Evolutionary conservation across 2,888 invertebrate genomes (phyloP).

Genomic region (Smittia sp.): DNA sequence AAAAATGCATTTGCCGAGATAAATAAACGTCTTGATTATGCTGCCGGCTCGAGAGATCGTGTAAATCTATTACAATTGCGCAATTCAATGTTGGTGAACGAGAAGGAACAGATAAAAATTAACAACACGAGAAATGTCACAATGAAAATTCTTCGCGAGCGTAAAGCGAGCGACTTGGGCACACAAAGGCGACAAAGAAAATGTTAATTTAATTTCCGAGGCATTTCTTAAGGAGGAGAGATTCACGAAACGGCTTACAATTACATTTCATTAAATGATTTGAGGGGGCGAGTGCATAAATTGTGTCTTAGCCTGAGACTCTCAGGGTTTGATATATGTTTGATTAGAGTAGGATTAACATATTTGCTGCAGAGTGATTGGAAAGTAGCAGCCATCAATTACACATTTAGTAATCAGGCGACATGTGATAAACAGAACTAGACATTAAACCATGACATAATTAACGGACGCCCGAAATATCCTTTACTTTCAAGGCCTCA

Average conservation of each 20-base stretch:
- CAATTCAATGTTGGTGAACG: slow-evolving; percentile 29
- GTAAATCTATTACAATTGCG: slow-evolving; percentile 15
- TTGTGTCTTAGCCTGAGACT: too few species aligned
- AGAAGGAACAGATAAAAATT: slow-evolving; percentile 18
- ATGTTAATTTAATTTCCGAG: slow-evolving; percentile 24
- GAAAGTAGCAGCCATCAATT: too few species aligned
- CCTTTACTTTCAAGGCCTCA: neutral
- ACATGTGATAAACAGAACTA: too few species aligned
- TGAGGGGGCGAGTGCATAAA: too few species aligned
- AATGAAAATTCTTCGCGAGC: slow-evolving; percentile 25
- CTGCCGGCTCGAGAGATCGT: neutral
- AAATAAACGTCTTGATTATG: slow-evolving; percentile 36
- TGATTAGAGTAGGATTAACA: too few species aligned
- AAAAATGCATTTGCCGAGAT: slow-evolving; percentile 26
- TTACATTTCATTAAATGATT: too few species aligned
- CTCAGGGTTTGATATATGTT: too few species aligned
- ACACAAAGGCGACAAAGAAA: slow-evolving; percentile 22
- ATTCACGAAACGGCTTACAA: too few species aligned
- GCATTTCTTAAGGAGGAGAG: neutral
- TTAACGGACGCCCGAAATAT: neutral
- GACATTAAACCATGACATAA: too few species aligned
- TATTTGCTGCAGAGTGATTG: too few species aligned
- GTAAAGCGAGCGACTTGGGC: neutral
- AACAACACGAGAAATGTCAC: slow-evolving; percentile 31
- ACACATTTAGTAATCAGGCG: too few species aligned